Conservation (phyloP, 2,797 vertebrate genomes). For the Malurus leucopterus region DNA sequence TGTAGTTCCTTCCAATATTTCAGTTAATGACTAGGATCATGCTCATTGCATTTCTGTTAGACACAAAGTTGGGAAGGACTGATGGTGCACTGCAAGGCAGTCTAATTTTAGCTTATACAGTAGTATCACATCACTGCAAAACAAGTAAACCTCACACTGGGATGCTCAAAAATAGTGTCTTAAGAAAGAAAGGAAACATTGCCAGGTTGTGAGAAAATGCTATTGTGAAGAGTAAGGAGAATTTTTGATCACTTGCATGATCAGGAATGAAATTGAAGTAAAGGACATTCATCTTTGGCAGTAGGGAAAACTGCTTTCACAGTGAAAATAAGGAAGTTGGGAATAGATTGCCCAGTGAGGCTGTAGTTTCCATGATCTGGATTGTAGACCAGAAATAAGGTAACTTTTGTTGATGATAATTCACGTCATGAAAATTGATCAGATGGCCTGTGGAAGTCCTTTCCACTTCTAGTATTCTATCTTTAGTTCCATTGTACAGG, state of each 20-base stretch:
- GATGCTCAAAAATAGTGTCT: not conserved
- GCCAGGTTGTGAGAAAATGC: not conserved
- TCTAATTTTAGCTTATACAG: not conserved
- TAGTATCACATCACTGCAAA: not conserved
- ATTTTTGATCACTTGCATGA: not conserved
- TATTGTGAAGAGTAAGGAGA: not conserved
- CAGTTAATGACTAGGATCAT: not conserved
- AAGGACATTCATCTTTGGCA: not conserved
- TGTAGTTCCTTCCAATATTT: not conserved
- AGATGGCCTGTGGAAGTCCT: not conserved
- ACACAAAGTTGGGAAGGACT: not conserved
- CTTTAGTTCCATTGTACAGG: not conserved
- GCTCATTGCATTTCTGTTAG: not conserved
- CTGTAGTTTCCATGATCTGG: not conserved
- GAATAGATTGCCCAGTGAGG: not conserved
- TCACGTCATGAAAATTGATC: not conserved
- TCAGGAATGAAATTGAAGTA: not conserved
- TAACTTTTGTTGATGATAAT: not conserved
- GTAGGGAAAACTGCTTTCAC: not conserved
- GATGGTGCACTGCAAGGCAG: not conserved
- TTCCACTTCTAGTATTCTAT: not conserved
- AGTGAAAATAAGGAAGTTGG: not conserved
- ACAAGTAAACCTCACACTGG: not conserved
- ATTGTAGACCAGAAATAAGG: not conserved
- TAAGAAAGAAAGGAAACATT: not conserved